Percentiles rank a stretch among this genome's conserved stretches.
These are phyloP conservation scores for Hemistola chrysoprasaria DNA, from an alignment of 2,888 invertebrate genomes.

Conservation along the genomic window DNA sequence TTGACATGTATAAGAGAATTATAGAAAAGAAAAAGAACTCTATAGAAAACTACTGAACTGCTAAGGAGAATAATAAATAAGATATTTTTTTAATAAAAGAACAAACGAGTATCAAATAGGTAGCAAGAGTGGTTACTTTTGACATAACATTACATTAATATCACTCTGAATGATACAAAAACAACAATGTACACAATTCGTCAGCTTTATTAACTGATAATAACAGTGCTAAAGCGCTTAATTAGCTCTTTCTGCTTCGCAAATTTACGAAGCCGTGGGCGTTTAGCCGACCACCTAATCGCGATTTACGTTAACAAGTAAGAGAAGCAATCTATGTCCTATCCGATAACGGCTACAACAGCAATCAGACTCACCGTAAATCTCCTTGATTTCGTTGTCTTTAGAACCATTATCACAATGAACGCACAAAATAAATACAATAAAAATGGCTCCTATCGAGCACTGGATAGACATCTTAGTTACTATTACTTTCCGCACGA, in stretches of 20 bases:
- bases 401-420: conserved; percentile 78
- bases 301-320: conserved; percentile 2
- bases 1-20: too few species aligned
- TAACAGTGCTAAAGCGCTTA: neutral
- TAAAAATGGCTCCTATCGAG: conserved; percentile 80
- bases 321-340: conserved; percentile 1
- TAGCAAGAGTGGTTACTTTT: too few species aligned
- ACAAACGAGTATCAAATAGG: too few species aligned
- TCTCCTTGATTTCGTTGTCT: conserved; percentile 76
- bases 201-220: neutral
- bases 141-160: neutral
- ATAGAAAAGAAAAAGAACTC: too few species aligned
- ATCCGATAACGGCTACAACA: conserved; percentile 8
- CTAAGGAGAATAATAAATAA: too few species aligned
- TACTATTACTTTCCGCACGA: conserved; percentile 55
- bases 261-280: conserved; percentile 35
- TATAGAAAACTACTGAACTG: too few species aligned
- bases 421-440: conserved; percentile 81
- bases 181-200: too few species aligned
- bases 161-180: too few species aligned
- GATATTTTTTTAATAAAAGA: too few species aligned
- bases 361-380: conserved; percentile 64
- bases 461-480: conserved; percentile 74
- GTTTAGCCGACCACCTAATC: conserved; percentile 27
- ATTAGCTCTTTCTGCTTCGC: neutral